Percentiles rank a stretch among this genome's conserved stretches.
Evolutionary conservation across 1,140 invertebrate species (phyloP).

Genomic region (Phymorhynchus buccinoides): DNA sequence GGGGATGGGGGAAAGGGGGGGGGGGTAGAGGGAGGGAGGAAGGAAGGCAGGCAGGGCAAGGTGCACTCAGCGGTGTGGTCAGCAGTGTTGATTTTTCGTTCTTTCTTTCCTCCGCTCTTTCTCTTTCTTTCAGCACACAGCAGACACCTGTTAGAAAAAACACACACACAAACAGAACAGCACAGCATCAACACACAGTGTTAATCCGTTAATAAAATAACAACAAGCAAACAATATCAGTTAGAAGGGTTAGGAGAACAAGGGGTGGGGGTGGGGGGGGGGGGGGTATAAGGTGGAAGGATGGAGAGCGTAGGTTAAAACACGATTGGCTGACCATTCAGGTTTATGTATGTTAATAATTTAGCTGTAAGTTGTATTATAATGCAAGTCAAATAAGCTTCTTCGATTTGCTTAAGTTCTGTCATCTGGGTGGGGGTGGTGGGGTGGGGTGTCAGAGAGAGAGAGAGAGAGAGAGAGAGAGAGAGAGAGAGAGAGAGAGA

Average conservation of each 20-base stretch:
- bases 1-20: not conserved
- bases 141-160: slow-evolving; percentile 4
- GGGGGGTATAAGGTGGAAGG: not conserved
- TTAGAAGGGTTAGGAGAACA: not conserved
- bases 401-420: too few species aligned
- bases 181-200: not conserved
- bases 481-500: too few species aligned
- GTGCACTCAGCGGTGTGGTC: not conserved
- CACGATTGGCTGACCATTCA: too few species aligned
- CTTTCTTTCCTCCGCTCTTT: not conserved
- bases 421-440: too few species aligned
- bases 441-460: too few species aligned
- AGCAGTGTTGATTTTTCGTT: not conserved
- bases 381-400: too few species aligned
- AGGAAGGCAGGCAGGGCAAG: not conserved
- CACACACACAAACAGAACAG: too few species aligned
- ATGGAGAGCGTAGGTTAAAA: not conserved
- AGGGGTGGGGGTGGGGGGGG: not conserved
- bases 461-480: too few species aligned
- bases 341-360: too few species aligned
- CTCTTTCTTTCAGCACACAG: too few species aligned
- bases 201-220: slow-evolving; percentile 9
- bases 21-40: not conserved
- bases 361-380: too few species aligned
- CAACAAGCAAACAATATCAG: not conserved